Evolutionary conservation across 1,140 invertebrate species (phyloP).

Genomic region (Brachionus angularis): DNA sequence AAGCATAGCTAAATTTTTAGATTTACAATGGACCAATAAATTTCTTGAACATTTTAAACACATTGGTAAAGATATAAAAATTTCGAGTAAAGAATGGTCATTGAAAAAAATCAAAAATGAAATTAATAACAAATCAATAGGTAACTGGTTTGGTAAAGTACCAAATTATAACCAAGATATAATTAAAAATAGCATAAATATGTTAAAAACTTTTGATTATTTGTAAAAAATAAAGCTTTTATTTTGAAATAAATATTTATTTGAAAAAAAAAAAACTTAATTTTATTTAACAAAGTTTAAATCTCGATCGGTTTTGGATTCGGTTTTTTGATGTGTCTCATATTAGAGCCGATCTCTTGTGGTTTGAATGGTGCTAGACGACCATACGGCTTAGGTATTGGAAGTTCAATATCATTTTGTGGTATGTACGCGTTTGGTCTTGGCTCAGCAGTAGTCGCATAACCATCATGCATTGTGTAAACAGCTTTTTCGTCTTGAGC

Average conservation of each 20-base stretch:
- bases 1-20: background rate
- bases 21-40: background rate
- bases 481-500: slow-evolving; percentile 52
- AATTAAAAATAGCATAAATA: no score
- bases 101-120: background rate
- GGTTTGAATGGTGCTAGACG: slow-evolving; percentile 58
- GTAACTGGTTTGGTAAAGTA: background rate
- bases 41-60: background rate
- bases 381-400: slow-evolving; percentile 58
- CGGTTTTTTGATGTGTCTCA: slow-evolving; percentile 58
- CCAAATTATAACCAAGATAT: background rate
- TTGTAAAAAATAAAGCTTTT: no score
- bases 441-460: slow-evolving; percentile 56
- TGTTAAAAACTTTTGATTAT: no score
- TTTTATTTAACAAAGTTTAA: slow-evolving; percentile 46
- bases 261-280: background rate
- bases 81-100: background rate
- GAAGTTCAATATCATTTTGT: slow-evolving; percentile 56
- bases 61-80: background rate
- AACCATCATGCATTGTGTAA: slow-evolving; percentile 53
- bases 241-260: slow-evolving; percentile 9
- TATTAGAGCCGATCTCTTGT: slow-evolving; percentile 53
- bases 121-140: background rate
- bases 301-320: slow-evolving; percentile 58
- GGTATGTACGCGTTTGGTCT: slow-evolving; percentile 59